phyloP scores from a whole-genome alignment of 2,113 vertebrate genomes.

The Hydrolagus affinis region DNA sequence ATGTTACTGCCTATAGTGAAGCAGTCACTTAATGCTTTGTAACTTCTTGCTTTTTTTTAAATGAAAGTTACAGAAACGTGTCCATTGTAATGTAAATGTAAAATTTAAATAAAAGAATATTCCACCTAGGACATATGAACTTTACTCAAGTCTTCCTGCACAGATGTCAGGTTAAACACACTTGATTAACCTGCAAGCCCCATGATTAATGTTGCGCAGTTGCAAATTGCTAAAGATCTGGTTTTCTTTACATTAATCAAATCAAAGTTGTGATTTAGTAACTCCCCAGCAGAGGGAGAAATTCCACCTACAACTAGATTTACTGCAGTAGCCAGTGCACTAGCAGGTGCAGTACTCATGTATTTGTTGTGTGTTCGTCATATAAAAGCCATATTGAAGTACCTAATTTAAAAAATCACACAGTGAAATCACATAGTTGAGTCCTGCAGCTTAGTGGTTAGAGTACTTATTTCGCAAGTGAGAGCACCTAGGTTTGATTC shows the following conservation, averaged over 20 bases:
- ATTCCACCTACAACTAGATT: background rate
- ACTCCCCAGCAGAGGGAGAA: background rate
- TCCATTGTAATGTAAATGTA: conserved; percentile 14
- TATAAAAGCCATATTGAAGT: no score
- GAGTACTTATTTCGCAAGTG: no score
- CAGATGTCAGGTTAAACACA: background rate
- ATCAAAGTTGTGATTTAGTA: background rate
- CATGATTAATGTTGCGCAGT: background rate
- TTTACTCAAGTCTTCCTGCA: background rate
- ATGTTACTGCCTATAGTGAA: background rate
- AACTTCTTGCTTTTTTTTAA: conserved; percentile 25
- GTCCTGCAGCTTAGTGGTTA: no score
- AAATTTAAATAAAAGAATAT: conserved; percentile 24
- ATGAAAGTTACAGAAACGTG: conserved; percentile 23
- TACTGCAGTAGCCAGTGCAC: background rate
- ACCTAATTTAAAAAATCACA: no score
- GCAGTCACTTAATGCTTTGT: background rate
- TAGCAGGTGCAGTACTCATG: background rate
- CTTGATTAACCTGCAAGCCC: background rate
- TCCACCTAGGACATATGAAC: conserved; percentile 10
- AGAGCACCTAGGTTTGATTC: no score
- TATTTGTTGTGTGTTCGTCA: no score
- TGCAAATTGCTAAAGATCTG: background rate
- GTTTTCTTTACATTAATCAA: background rate
- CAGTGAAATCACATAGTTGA: no score